Conservation (phyloP, 1,140 invertebrate genomes). For the Orchesella cincta region DNA sequence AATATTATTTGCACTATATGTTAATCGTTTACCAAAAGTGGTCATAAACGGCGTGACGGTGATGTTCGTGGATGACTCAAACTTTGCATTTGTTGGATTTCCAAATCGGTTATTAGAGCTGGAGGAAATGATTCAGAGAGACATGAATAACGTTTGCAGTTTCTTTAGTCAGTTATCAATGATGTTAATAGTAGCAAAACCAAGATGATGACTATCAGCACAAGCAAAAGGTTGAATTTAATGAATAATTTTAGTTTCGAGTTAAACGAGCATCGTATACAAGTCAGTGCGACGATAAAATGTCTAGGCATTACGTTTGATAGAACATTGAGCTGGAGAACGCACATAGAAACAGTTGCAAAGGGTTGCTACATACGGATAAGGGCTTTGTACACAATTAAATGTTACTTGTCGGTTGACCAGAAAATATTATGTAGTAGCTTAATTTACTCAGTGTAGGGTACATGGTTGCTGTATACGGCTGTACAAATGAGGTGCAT, state of each 20-base stretch:
- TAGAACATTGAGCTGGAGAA: too few relatives aligned
- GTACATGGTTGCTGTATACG: too few relatives aligned
- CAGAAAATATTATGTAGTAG: too few relatives aligned
- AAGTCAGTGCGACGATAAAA: not conserved
- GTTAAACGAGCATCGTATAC: not conserved
- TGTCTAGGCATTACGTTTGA: not conserved
- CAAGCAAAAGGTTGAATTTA: not conserved
- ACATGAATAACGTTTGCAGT: not conserved
- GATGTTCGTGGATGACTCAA: slow-evolving; percentile 32
- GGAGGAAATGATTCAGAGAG: not conserved
- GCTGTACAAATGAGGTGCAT: too few relatives aligned
- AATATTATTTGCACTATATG: slow-evolving; percentile 26
- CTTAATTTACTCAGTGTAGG: too few relatives aligned
- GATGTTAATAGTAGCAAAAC: slow-evolving; percentile 25
- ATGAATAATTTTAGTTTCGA: not conserved
- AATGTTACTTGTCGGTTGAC: too few relatives aligned
- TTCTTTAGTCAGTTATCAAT: not conserved
- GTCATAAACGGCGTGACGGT: not conserved
- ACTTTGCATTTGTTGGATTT: slow-evolving; percentile 19
- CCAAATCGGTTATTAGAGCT: not conserved
- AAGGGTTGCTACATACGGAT: too few relatives aligned
- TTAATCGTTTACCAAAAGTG: slow-evolving; percentile 22
- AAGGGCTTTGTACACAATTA: too few relatives aligned
- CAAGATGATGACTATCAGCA: slow-evolving; percentile 14
- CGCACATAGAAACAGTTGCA: too few relatives aligned